Base-by-base conservation (phyloP, 2,888 invertebrate species). In the Cacoxenus indagator region DNA sequence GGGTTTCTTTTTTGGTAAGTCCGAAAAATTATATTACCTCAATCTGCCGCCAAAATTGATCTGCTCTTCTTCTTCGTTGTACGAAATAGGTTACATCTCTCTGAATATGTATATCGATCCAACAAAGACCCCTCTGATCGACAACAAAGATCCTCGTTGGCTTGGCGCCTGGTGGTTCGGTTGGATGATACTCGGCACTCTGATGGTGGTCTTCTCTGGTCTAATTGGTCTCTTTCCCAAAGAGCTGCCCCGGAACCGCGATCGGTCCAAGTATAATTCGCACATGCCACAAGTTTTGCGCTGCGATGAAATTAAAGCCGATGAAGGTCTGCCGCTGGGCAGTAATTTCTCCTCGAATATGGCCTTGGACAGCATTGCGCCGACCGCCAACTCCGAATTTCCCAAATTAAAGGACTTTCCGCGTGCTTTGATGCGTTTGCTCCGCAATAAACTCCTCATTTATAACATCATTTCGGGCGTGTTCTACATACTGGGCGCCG, bases 151-250 rank as follows among this genome's bases (percentile, higher is more conserved):
- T 84, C 92, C 93, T 1, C 88, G 93, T 74, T 94, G 93, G 93
- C 85, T 88, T 74, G 94, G 93, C 22, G 93, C 93, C 9, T 94
- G 93, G 93, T 94, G 93, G 93, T 87, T 93, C n/a, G 93, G 92
- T 14, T 91, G 91, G 91, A 89, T 90, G 26, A 87, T 91, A 37
- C 73, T 89, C 9, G 88, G 89, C 11, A 82, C 87, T 0, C 84
- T 91, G 0, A 91, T 92, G 90, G 86, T 91, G 19, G 74, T 92
- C 22, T 91, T 92, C 70, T 90, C 92, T 0, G 81, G 92, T 14
- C 86, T 93, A 1, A 90, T 94, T 70, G 91, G 91, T 0, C 88
- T 92, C 78, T 94, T 93, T 77, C 93, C 93, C 69, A 86, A 88
- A 65, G 79, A 85, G 73, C 69, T 87, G 69, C 88, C 87, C 2